These are phyloP conservation scores for Homalodisca vitripennis DNA, from an alignment of 1,140 invertebrate species.

Conservation along the genomic window DNA sequence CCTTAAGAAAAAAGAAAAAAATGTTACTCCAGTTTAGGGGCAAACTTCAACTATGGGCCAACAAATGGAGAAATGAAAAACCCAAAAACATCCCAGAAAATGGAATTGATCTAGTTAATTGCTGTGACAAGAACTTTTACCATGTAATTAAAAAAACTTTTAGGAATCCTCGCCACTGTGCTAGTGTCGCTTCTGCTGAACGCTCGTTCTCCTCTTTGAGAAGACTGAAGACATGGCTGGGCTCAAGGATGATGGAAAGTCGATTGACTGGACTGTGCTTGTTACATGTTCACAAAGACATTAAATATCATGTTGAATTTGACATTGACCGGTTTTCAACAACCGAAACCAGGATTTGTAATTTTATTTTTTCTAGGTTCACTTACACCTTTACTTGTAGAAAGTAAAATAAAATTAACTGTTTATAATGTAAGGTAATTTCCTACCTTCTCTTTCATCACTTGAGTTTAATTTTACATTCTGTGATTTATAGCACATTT, in stretches of 20 bases:
- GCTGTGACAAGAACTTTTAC: not conserved
- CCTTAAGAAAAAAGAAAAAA: not conserved
- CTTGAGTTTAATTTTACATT: no score
- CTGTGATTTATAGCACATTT: no score
- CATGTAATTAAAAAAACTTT: not conserved
- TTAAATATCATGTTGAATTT: not conserved
- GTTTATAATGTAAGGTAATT: no score
- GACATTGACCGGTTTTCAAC: constrained; percentile 1
- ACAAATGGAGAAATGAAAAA: not conserved
- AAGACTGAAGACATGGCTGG: not conserved
- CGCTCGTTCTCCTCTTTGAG: not conserved
- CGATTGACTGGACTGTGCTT: not conserved
- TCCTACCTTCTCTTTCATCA: no score
- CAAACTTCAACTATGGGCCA: not conserved
- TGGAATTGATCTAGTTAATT: not conserved
- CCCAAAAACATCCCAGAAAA: not conserved
- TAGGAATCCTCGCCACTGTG: not conserved
- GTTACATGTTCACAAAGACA: not conserved
- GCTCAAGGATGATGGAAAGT: not conserved
- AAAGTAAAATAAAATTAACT: no score
- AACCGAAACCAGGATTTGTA: no score
- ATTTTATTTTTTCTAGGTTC: no score
- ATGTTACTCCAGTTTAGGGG: not conserved
- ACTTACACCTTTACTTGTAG: no score
- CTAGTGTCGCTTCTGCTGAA: constrained; percentile 3